Base-by-base conservation (phyloP, 2,797 vertebrate species). In the Poecilia velifera region DNA sequence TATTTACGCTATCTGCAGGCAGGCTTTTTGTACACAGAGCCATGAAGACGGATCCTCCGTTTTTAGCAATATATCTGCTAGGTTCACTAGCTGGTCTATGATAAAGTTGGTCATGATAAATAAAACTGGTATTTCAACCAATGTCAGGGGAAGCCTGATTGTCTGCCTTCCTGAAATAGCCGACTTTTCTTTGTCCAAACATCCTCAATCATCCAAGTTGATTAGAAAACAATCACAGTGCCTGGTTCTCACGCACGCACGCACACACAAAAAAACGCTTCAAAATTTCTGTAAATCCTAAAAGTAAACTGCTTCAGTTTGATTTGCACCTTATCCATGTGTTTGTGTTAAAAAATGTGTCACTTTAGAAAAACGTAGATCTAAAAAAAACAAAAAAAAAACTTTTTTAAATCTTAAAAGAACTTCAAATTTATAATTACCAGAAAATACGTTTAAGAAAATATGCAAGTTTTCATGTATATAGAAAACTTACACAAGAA, bases 161-260 rank as follows among this genome's bases (percentile, higher is more conserved):
- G 76, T 76, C 77, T 82, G 76, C 74, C 74, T 85, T 86, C 80
- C 82, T 9, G 73, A 86, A 85, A 76, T 84, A 81, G 86, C 53
- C 57, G 20, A 12, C 84, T 89, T 82, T 70, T 88, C 89, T 89
- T 82, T 53, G 81, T 84, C 87, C 73, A 83, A 88, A 82, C 80
- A 83, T 84, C 90, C 83, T 91, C 76, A 89, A 92, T 93, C 88
- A 93, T 87, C 76, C 79, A 87, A 88, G 88, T 76, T 86, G 87
- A 91, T 85, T 91, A 77, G 76, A 83, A 88, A 94, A 92, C 87
- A 90, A 91, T 88, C 81, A 83, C 72, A 78, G 62, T 62, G 76
- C 85, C 76, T 84, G 53, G 16, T 87, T 88, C 53, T 82, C 84
- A 89, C 85, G 79, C 34, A 34, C 34, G 0, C 34, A 34, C 0